Percentiles rank a stretch among this genome's conserved stretches.
phyloP scores from a whole-genome alignment of 2,113 vertebrate genomes.

The Thomomys bottae region DNA sequence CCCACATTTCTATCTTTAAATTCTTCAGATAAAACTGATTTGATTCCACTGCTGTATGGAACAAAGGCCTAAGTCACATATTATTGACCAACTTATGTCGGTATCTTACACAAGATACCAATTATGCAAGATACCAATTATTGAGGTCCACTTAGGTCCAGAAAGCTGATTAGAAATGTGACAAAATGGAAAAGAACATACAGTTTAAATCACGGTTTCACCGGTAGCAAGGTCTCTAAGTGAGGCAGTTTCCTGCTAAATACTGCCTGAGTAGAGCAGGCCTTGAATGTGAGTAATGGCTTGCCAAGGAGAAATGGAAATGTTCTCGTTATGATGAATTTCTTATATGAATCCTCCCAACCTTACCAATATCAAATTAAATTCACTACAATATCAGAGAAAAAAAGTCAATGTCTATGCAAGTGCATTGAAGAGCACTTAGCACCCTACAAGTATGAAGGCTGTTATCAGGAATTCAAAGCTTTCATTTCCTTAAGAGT shows the following conservation, averaged over 20 bases:
- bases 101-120: background rate
- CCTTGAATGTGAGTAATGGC: background rate
- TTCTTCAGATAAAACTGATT: conserved; percentile 21
- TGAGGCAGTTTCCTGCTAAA: background rate
- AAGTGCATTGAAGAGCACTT: conserved; percentile 32
- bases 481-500: conserved; percentile 11
- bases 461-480: conserved; percentile 31
- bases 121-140: background rate
- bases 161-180: background rate
- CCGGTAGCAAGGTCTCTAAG: background rate
- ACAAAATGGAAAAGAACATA: background rate
- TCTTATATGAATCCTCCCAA: conserved; percentile 36
- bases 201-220: background rate
- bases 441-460: background rate
- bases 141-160: background rate
- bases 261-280: background rate
- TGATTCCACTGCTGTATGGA: conserved; percentile 17
- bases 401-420: background rate
- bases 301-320: conserved; percentile 13
- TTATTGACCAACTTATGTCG: background rate
- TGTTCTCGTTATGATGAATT: conserved; percentile 40
- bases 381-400: background rate
- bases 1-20: background rate
- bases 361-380: conserved; percentile 56
- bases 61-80: background rate